Evolutionary conservation across 2,113 vertebrate genomes (phyloP).

Genomic region (Bettongia penicillata): DNA sequence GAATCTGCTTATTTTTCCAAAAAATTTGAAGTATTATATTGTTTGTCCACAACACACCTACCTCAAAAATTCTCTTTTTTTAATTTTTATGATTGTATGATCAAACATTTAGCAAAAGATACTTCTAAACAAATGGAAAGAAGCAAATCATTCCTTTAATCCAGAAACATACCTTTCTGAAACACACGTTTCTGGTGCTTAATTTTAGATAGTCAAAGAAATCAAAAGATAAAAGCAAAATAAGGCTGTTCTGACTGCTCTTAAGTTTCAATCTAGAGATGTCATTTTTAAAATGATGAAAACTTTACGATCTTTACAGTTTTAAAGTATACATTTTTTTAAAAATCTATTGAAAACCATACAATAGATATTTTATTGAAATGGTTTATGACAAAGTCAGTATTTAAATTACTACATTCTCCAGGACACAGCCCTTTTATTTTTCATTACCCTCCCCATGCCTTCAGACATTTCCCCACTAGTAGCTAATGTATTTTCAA

Average conservation of each 20-base stretch:
- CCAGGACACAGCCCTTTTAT: constrained; percentile 30
- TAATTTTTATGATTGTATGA: neutral
- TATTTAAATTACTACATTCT: constrained; percentile 38
- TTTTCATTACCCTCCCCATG: constrained; percentile 41
- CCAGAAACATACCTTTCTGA: neutral
- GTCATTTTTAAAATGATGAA: neutral
- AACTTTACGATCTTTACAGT: too few relatives aligned
- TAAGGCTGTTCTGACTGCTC: neutral
- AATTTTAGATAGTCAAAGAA: neutral
- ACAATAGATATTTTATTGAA: constrained; percentile 27
- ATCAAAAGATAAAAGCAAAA: neutral
- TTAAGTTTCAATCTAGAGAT: neutral
- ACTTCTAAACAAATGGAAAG: neutral
- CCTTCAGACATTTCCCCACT: neutral
- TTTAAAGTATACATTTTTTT: neutral
- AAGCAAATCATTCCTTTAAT: neutral
- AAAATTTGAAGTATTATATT: constrained; percentile 25
- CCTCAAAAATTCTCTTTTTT: neutral
- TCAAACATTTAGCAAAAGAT: neutral
- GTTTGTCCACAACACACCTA: neutral
- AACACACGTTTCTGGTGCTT: neutral
- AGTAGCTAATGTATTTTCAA: neutral
- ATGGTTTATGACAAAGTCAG: constrained; percentile 29
- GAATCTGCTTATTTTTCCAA: constrained; percentile 36
- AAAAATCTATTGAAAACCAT: neutral